Evolutionary conservation across 2,888 invertebrate species (phyloP), one percentile per base, ranked within the genome.

Genomic region (Drosophila neonasuta): DNA sequence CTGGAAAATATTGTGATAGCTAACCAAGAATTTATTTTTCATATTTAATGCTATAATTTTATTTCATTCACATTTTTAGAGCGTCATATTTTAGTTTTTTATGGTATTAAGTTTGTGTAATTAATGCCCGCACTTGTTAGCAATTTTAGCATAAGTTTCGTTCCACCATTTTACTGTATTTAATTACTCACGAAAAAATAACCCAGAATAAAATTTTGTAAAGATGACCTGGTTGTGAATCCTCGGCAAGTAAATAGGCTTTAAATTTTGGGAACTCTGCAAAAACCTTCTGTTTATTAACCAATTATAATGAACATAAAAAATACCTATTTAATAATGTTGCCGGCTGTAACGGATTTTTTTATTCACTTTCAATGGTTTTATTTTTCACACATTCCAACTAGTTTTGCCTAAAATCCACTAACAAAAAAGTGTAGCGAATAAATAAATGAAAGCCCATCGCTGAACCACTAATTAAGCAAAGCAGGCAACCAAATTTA

Each of bases 401-500:
- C 49, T 58, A 49, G 4, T 57, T 51, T 45, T 45, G 10, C n/a
- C 24, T 42, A 50, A 30, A 58, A 17, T 3, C n/a, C n/a, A 2
- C 2, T 10, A 11, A 34, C 8, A 9, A 3, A 34, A 34, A 10
- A 32, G 9, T 32, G 10, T 10, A 10, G 32, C 32, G 8, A 34
- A 34, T 11, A 4, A 34, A 34, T 11, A 30, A 5, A 50, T 30
- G 13, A 3, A n/a, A 55, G 8, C 15, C 41, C 17, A n/a, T 30
- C n/a, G 57, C 15, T 36, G 10, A 50, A 20, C 49, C 64, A 66
- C 80, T 77, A 78, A 78, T 78, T 78, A 77, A 77, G 80, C 50
- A 60, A 24, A 67, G 41, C 32, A 48, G 41, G 60, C 44, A 50
- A 50, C 52, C 48, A 70, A 84, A 80, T 68, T 70, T 57, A 73